Conservation (phyloP, 2,113 vertebrate genomes). For the Calonectris borealis region DNA sequence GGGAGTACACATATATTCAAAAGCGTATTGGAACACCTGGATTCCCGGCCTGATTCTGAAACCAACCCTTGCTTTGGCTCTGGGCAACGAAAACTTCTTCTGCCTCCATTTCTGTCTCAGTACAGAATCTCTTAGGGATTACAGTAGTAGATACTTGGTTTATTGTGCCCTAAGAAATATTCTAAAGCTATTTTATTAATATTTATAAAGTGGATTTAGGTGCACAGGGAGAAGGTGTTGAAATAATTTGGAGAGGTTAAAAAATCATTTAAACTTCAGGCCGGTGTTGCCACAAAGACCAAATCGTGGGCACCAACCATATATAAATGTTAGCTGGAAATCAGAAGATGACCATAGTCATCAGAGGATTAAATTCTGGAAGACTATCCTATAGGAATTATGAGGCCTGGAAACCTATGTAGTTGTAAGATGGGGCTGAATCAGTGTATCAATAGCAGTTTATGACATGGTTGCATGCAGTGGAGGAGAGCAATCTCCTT, state of each 20-base stretch:
- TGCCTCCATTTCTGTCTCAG: neutral
- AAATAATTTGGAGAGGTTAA: neutral
- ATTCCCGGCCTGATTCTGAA: neutral
- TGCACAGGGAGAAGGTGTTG: neutral
- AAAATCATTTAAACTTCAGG: neutral
- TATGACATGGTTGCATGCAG: neutral
- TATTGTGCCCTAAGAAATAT: neutral
- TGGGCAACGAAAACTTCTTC: neutral
- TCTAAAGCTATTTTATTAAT: neutral
- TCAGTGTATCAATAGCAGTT: rapidly evolving
- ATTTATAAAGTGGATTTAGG: neutral
- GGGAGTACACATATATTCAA: neutral
- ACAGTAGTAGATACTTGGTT: neutral
- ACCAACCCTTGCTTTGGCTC: neutral
- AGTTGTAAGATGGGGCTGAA: neutral
- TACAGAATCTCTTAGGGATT: neutral
- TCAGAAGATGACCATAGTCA: neutral
- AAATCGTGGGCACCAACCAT: neutral
- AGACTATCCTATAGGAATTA: neutral
- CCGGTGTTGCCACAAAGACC: neutral
- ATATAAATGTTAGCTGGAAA: neutral
- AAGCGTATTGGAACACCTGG: neutral
- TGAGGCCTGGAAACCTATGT: neutral
- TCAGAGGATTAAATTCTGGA: neutral
- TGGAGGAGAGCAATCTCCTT: neutral